phyloP scores from a whole-genome alignment of 2,888 invertebrate species.

The Drosophila bunnanda region DNA sequence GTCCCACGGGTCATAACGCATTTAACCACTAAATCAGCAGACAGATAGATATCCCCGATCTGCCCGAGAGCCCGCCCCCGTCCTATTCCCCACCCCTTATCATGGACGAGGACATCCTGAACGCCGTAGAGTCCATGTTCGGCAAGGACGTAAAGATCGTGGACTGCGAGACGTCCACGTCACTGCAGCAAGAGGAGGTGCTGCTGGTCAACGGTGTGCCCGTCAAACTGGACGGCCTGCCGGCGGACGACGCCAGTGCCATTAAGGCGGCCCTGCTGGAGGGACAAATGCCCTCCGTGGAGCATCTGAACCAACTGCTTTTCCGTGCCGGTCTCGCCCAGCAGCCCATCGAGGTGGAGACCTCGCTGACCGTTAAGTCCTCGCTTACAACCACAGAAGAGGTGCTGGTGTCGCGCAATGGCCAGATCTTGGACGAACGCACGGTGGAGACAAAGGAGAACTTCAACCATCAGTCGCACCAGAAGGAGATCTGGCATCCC shows the following conservation, averaged over 20 bases:
- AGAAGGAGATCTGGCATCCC: conserved; percentile 89
- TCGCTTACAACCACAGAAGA: conserved; percentile 90
- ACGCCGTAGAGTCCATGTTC: conserved; percentile 90
- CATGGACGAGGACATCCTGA: conserved; percentile 90
- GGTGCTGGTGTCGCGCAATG: conserved; percentile 88
- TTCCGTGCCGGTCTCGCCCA: conserved; percentile 88
- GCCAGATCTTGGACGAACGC: conserved; percentile 89
- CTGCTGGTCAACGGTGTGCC: conserved; percentile 89
- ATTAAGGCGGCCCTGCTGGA: conserved; percentile 89
- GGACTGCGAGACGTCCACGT: conserved; percentile 90
- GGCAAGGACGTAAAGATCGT: conserved; percentile 90
- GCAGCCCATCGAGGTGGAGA: conserved; percentile 89
- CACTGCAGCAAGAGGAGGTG: conserved; percentile 89
- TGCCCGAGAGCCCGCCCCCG: too few species aligned
- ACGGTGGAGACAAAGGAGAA: conserved; percentile 90
- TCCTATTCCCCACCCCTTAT: conserved; percentile 42
- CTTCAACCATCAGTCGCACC: conserved; percentile 88
- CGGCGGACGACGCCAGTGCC: conserved; percentile 88
- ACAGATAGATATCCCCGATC: conserved; percentile 8
- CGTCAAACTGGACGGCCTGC: conserved; percentile 88
- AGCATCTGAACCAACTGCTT: conserved; percentile 89
- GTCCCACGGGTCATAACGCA: conserved; percentile 69
- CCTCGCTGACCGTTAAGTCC: conserved; percentile 89
- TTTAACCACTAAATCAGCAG: conserved; percentile 58
- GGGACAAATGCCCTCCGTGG: conserved; percentile 89